Base-by-base conservation (phyloP, 2,888 invertebrate genomes). In the Drosophila austrosaltans region DNA sequence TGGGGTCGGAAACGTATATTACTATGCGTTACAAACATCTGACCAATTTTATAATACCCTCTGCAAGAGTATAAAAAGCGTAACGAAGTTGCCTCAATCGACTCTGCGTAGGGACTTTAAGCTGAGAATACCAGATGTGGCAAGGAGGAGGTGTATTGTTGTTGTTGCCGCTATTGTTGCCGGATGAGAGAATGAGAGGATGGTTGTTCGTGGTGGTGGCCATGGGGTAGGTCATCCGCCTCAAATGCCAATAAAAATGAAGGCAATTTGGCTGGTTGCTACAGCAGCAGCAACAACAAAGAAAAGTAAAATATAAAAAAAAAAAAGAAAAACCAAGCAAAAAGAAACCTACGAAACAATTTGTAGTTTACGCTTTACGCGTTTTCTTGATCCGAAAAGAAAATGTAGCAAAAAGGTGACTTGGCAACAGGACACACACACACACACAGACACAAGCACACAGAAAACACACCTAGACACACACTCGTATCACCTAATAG, bases 291-390 rank as follows among this genome's bases (percentile, higher is more conserved):
- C 62, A 65, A 68, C 65, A 58, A 53, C 42, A 66, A 72, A 69
- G 75, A 58, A 42, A 25, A 69, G 53, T 65, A 73, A 63, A 63
- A 30, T 30, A 6, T 30, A 36, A 1, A 36, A 36, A 36, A 1
- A 1, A 16, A 16, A 16, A 36, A 36, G 36, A 8, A 36, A 36
- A 36, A 8, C 8, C 8, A 36, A 36, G 36, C 8, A 36, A 36
- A 36, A 36, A 36, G 36, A 36, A 66, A 66, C 66, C 76, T 63
- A 61, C 76, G 66, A 68, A 77, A 77, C 87, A 84, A 88, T 88
- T 88, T 83, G 77, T 87, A 79, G 75, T 84, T 87, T 68, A 73
- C 78, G 79, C 74, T 85, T 78, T 58, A 86, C 82, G 83, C 82
- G 72, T 72, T 73, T 68, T 75, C 66, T 22, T 72, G 63, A 63